Conservation (phyloP, 2,113 vertebrate genomes). For the Tretioscincus oriximinensis region DNA sequence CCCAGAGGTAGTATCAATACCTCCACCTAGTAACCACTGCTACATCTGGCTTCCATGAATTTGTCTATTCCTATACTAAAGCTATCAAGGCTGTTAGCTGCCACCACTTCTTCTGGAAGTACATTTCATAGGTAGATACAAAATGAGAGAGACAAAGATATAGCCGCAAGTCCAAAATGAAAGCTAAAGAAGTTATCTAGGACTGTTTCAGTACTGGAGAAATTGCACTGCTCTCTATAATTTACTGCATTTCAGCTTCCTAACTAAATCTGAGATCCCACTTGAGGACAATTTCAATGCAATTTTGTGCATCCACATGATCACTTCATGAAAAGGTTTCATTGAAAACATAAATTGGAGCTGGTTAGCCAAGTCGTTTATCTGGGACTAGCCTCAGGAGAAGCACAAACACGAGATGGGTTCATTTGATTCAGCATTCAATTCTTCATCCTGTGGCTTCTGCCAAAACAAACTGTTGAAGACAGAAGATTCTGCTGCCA, state of each 20-base stretch:
- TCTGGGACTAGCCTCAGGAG: background rate
- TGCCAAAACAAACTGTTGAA: background rate
- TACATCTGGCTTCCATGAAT: too few relatives aligned
- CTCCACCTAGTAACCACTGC: too few relatives aligned
- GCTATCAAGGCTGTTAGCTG: too few relatives aligned
- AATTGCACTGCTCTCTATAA: background rate
- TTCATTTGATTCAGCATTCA: background rate
- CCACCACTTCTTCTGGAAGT: too few relatives aligned
- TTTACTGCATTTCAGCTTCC: background rate
- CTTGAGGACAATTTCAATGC: background rate
- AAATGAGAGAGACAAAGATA: background rate
- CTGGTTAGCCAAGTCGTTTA: background rate
- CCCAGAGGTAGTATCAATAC: too few relatives aligned
- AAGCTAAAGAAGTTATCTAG: slow-evolving; percentile 6
- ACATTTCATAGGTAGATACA: too few relatives aligned
- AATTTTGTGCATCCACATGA: slow-evolving; percentile 1
- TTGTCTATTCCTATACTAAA: too few relatives aligned
- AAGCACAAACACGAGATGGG: background rate
- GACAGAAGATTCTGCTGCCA: background rate
- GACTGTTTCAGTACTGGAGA: background rate
- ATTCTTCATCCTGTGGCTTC: background rate
- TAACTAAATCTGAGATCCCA: slow-evolving; percentile 9
- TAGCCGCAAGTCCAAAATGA: background rate
- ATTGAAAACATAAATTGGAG: slow-evolving; percentile 2
- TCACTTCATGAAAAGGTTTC: slow-evolving; percentile 7